These are phyloP conservation scores for Amblyjoppa proteus DNA, from an alignment of 2,888 invertebrate genomes.

Conservation along the genomic window DNA sequence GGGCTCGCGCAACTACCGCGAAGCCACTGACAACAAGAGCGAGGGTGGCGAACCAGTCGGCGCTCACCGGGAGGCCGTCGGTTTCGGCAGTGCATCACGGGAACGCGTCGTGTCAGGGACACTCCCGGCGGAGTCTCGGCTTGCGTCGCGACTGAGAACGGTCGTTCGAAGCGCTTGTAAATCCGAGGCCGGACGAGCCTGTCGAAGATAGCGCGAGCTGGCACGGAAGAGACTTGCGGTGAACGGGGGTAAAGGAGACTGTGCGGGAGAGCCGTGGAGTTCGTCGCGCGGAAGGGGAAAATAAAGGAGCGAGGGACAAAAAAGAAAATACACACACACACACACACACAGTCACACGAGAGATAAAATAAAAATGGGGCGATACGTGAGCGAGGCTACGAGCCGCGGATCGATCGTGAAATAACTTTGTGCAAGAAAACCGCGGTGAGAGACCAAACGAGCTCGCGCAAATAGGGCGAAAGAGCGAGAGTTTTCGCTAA, in stretches of 20 bases:
- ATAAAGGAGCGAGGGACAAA: background rate
- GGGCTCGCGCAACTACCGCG: background rate
- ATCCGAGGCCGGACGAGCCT: background rate
- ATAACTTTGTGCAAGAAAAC: slow-evolving; percentile 75
- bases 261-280: background rate
- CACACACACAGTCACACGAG: slow-evolving; percentile 20
- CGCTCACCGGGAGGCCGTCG: background rate
- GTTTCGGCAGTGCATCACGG: slow-evolving; percentile 26
- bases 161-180: background rate
- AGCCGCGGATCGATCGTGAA: slow-evolving; percentile 82
- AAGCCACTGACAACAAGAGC: slow-evolving; percentile 15
- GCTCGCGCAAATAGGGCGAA: slow-evolving; percentile 34
- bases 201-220: background rate
- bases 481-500: slow-evolving; percentile 8
- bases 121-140: slow-evolving; percentile 56
- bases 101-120: slow-evolving; percentile 59
- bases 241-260: background rate
- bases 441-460: slow-evolving; percentile 47
- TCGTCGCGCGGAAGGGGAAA: background rate
- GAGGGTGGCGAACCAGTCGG: background rate
- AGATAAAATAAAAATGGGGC: slow-evolving; percentile 77
- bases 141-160: background rate
- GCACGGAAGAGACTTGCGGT: slow-evolving; percentile 18
- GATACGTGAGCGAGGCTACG: slow-evolving; percentile 78
- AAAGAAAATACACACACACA: background rate